Conservation (phyloP, 2,113 vertebrate species). For the Eudyptes chrysolophus region DNA sequence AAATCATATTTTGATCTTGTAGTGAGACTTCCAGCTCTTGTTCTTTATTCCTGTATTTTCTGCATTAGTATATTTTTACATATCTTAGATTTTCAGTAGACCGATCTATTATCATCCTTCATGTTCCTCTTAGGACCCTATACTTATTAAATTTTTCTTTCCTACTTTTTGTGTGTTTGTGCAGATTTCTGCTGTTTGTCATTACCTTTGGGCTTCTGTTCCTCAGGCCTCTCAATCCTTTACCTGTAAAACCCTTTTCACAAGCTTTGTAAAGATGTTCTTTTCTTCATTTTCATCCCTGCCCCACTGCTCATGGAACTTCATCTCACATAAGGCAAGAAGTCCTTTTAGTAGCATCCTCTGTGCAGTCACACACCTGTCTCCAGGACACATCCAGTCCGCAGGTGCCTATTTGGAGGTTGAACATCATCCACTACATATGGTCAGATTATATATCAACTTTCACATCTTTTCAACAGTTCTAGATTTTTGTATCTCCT, state of each 20-base stretch:
- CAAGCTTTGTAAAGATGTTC: not conserved
- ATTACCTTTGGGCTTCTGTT: not conserved
- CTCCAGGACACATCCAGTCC: not conserved
- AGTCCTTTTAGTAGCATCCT: not conserved
- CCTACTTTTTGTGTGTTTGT: not conserved
- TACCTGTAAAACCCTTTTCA: not conserved
- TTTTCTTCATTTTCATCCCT: not conserved
- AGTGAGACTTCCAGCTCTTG: not conserved
- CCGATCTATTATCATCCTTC: not conserved
- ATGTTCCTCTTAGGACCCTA: not conserved
- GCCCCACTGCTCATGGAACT: not conserved
- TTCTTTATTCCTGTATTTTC: not conserved
- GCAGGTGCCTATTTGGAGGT: not conserved
- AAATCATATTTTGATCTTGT: not conserved
- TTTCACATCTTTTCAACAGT: not conserved
- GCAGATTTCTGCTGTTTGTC: not conserved
- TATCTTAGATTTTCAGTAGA: not conserved
- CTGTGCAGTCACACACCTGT: not conserved
- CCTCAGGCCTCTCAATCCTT: not conserved
- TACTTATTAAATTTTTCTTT: not conserved
- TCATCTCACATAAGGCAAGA: not conserved
- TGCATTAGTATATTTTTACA: not conserved
- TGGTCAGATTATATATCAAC: not conserved
- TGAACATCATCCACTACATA: not conserved
- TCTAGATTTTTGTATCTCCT: not conserved